Base-by-base conservation (phyloP, 2,888 invertebrate species). In the Protophormia terraenovae region DNA sequence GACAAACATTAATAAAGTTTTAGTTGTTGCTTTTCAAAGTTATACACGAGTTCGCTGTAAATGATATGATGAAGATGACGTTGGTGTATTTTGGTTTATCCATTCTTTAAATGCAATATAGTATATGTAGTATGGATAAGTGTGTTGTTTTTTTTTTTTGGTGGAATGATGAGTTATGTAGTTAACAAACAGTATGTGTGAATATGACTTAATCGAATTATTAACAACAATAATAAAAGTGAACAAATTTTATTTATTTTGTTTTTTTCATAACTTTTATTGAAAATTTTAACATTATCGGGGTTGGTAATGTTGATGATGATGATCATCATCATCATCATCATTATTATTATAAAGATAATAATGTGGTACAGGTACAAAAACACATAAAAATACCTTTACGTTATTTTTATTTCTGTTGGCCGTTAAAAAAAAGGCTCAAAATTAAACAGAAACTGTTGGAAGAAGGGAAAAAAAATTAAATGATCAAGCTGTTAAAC, bases 141-240 rank as follows among this genome's bases (percentile, higher is more conserved):
- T 55, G 62, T 50, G 19, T 14, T 47, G 53, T 12, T 50, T 7
- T 24, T 1, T 27, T 10, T 22, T 45, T 24, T 32, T 24, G 35
- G 35, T 22, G 47, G 38, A 19, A 58, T 27, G 64, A 27, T 24
- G 45, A 35, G 27, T 67, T 66, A n/a, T n/a, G n/a, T n/a, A 45
- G 47, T 32, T 29, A 75, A 10, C 55, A 16, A 45, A 55, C 58
- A 47, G 81, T 73, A 81, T 77, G 81, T 81, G 85, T 72, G 83
- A 79, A 86, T 86, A 86, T 85, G 86, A 82, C 87, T 85, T 87
- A 87, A 87, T 87, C 87, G 86, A 87, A 87, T 87, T 87, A 87
- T 87, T 87, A 87, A 86, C 84, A 86, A 87, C 80, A 87, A 86
- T 79, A 83, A 86, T 84, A 79, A 87, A 75, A 77, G 19, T 27